Evolutionary conservation across 1,140 invertebrate genomes (phyloP), one percentile per base, ranked within the genome.

Genomic region (Scaptomyza hsui): DNA sequence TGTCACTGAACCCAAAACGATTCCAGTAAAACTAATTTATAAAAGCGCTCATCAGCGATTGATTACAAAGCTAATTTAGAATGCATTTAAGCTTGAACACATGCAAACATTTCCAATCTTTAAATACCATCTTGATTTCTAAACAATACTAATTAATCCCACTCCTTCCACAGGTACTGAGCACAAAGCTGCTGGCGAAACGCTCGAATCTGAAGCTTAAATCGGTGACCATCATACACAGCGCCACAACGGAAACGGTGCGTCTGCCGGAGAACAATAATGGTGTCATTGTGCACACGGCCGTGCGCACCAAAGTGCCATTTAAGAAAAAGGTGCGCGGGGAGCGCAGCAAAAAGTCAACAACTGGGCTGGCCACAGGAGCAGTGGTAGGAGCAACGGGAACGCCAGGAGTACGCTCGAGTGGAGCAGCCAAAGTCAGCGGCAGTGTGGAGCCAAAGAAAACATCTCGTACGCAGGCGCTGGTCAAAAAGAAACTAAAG

Each of bases 211-310:
- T 94, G 91, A 96, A 97, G 92, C 93, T 96, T 82, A 96, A 96
- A 91, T 95, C 95, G 10, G 94, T 97, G 63, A 96, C 96, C 70
- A 96, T 96, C 92, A 96, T 96, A 76, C 96, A 96, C 93, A 96
- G 95, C 89, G 95, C 95, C 69, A 96, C 95, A 62, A 96, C 96
- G 41, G 96, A 97, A 92, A 96, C 96, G 45, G 95, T 97, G 67
- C 94, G 95, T 4, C 91, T 97, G 67, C 96, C 96, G 1, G 94
- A 95, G 67, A 94, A 95, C 67, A 94, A 94, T 57, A 93, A 94
- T 75, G 94, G 94, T 75, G 95, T 95, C 12, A 95, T 95, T 19
- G 94, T 96, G 2, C 95, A 96, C 68, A 94, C 94, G 9, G 95
- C 94, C 42, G 93, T 96, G 4, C 93, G 95, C 55, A 95, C 95